Conservation (phyloP, 1,140 invertebrate species). For the Sipha flava region DNA sequence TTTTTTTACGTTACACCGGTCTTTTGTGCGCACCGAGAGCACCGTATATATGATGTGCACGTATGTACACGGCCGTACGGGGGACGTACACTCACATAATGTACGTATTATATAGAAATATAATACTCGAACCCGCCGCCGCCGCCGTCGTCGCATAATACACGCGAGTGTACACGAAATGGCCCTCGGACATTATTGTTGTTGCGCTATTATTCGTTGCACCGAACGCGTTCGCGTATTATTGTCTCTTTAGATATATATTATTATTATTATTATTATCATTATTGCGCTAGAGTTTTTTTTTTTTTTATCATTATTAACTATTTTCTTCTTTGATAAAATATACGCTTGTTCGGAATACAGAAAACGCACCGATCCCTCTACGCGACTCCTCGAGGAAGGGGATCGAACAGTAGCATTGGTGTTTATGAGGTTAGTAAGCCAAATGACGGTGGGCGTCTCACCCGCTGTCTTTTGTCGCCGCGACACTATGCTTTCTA, state of each 20-base stretch:
- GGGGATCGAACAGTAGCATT: neutral
- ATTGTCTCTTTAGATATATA: neutral
- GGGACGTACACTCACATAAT: too few relatives aligned
- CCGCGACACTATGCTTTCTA: too few relatives aligned
- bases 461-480: neutral
- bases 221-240: neutral
- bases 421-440: conserved; percentile 6
- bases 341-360: neutral
- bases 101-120: too few relatives aligned
- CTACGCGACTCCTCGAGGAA: neutral
- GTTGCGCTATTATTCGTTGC: neutral
- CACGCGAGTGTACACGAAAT: neutral
- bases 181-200: neutral
- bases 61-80: too few relatives aligned
- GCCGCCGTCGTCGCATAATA: neutral
- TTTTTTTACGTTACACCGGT: neutral
- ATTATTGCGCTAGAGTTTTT: neutral
- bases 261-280: neutral
- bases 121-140: neutral
- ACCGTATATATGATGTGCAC: neutral
- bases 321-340: neutral
- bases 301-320: neutral
- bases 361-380: neutral
- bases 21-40: neutral
- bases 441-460: conserved; percentile 8